Base-by-base conservation (phyloP, 2,888 invertebrate species). In the Catocala nupta region DNA sequence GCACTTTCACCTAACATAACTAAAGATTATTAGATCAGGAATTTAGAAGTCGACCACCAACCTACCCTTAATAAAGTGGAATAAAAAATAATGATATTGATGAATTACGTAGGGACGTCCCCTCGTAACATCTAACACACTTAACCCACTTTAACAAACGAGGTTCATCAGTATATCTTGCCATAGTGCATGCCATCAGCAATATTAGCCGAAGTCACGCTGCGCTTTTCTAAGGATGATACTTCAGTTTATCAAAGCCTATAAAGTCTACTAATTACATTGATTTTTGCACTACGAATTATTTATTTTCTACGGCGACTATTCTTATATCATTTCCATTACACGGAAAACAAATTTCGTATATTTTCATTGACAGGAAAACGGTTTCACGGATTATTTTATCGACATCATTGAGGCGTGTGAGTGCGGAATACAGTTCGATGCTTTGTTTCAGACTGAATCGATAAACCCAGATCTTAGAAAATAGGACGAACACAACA, bases 361-460 rank as follows among this genome's bases (percentile, higher is more conserved):
- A 34, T 34, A 55, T 55, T 11, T 42, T 9, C 39, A 48, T 25
- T 48, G n/a, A 48, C 55, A 48, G 39, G 55, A 48, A 55, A 49
- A 48, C 48, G 48, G 55, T 48, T 55, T 39, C 48, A 55, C 55
- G 48, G 55, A 55, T 55, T 47, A 55, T 55, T 55, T 49, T 8
- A 25, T 55, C 12, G 16, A 48, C 39, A 25, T 47, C 5, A 36
- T 55, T 7, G 45, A 6, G 11, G n/a, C 53, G 25, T 42, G 39
- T 16, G 16, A 47, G 7, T 47, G 13, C 47, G 10, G 10, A 47
- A 33, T 53, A 53, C n/a, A 43, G 25, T n/a, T n/a, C 25, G 16
- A n/a, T 25, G n/a, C 25, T 53, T 33, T n/a, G 53, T 25, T 53
- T 12, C n/a, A 43, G 12, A 44, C 25, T 25, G 8, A 43, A 39